Evolutionary conservation across 1,140 invertebrate genomes (phyloP).

Genomic region (Heliconius himera): DNA sequence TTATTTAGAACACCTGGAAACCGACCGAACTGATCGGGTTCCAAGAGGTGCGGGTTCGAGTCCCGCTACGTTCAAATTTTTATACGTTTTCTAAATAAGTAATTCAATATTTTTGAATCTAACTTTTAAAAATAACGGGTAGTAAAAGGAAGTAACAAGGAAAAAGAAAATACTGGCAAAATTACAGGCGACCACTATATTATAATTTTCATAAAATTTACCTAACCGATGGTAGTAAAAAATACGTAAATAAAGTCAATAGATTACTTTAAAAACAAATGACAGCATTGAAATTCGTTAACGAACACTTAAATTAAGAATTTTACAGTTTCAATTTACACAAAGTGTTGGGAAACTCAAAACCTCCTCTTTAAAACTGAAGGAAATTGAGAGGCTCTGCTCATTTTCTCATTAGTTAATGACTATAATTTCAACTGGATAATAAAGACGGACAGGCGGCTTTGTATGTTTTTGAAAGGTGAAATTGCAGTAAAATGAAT

Average conservation of each 20-base stretch:
- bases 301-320: constrained; percentile 12
- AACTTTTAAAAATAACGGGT: too few species aligned
- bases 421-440: constrained; percentile 77
- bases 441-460: constrained; percentile 72
- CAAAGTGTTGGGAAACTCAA: constrained; percentile 36
- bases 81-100: too few species aligned
- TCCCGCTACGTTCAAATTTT: too few species aligned
- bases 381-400: constrained; percentile 60
- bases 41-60: too few species aligned
- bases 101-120: too few species aligned
- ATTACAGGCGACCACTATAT: too few species aligned
- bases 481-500: constrained; percentile 67
- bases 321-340: constrained; percentile 33
- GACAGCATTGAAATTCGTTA: neutral
- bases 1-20: too few species aligned
- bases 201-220: too few species aligned
- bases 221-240: too few species aligned
- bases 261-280: neutral
- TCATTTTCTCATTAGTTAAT: constrained; percentile 71
- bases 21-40: too few species aligned
- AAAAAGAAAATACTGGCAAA: too few species aligned
- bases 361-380: constrained; percentile 39
- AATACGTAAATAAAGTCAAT: neutral
- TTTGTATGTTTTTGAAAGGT: constrained; percentile 73
- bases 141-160: too few species aligned